phyloP scores from a whole-genome alignment of 2,797 vertebrate genomes.

The Oryzias sinensis region DNA sequence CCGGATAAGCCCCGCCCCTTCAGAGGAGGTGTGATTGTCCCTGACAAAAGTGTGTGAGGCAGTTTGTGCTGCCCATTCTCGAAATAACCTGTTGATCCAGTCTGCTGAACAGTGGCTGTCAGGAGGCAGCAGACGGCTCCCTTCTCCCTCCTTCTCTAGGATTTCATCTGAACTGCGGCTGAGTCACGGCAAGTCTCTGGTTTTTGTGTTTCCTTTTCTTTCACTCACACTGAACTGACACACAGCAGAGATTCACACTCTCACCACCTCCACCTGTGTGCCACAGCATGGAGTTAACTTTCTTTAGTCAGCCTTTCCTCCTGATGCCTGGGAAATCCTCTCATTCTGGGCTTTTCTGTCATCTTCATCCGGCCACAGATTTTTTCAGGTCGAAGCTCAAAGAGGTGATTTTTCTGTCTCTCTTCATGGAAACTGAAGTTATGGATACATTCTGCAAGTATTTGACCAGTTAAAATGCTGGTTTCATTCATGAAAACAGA shows the following conservation, averaged over 20 bases:
- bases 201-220: slow-evolving; percentile 5
- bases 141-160: slow-evolving; percentile 23
- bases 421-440: too few relatives aligned
- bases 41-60: slow-evolving; percentile 20
- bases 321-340: not conserved
- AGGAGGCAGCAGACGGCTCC: slow-evolving; percentile 23
- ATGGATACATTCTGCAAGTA: too few relatives aligned
- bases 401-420: too few relatives aligned
- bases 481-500: too few relatives aligned
- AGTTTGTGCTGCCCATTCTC: slow-evolving; percentile 55
- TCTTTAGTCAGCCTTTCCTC: not conserved
- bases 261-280: not conserved
- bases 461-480: too few relatives aligned
- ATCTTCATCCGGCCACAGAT: too few relatives aligned
- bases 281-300: not conserved
- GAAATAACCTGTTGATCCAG: slow-evolving; percentile 75
- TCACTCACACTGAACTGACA: slow-evolving; percentile 1
- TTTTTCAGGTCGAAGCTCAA: too few relatives aligned
- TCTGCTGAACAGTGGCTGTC: slow-evolving; percentile 42
- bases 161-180: slow-evolving; percentile 24
- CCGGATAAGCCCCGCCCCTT: slow-evolving; percentile 59
- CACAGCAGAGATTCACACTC: not conserved
- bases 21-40: slow-evolving; percentile 39
- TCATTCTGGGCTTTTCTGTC: too few relatives aligned
- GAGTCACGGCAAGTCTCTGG: slow-evolving; percentile 35